These are phyloP conservation scores for Poecilia picta DNA, from an alignment of 2,797 vertebrate genomes.

Conservation along the genomic window DNA sequence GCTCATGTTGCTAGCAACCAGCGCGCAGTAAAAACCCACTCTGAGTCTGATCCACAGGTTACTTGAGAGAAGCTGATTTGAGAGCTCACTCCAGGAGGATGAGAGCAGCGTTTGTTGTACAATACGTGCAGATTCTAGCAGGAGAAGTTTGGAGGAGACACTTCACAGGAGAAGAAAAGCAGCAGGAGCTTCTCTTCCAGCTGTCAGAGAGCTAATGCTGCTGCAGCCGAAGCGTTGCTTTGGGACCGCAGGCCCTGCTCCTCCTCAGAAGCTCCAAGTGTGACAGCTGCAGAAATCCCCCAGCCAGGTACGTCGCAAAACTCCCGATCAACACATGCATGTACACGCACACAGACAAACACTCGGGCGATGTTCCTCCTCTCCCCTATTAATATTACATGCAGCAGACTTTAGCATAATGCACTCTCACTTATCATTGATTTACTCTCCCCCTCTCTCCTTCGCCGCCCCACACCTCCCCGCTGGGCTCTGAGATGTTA, in stretches of 20 bases:
- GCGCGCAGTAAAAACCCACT: neutral
- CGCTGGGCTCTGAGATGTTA: constrained; percentile 64
- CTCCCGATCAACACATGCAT: constrained; percentile 47
- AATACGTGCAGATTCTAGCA: constrained; percentile 29
- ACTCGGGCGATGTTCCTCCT: constrained; percentile 39
- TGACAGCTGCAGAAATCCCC: constrained; percentile 77
- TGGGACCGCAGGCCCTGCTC: constrained; percentile 61
- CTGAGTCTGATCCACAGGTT: constrained; percentile 13
- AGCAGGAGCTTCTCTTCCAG: constrained; percentile 58
- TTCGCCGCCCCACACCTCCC: constrained; percentile 13
- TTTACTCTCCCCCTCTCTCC: constrained; percentile 49
- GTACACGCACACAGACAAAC: constrained; percentile 48
- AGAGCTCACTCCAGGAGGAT: constrained; percentile 38
- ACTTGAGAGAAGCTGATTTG: constrained; percentile 20
- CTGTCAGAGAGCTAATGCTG: constrained; percentile 63
- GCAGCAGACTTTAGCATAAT: constrained; percentile 70
- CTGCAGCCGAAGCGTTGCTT: constrained; percentile 52
- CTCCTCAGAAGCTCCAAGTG: constrained; percentile 60
- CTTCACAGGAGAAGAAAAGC: constrained; percentile 60
- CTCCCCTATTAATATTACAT: constrained; percentile 80
- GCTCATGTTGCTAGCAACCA: constrained; percentile 4
- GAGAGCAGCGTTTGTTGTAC: constrained; percentile 29
- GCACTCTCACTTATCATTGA: constrained; percentile 73
- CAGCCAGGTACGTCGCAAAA: constrained; percentile 59
- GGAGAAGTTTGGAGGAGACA: constrained; percentile 63